These are phyloP conservation scores for Diprion similis DNA, from an alignment of 1,140 invertebrate genomes.

Conservation along the genomic window DNA sequence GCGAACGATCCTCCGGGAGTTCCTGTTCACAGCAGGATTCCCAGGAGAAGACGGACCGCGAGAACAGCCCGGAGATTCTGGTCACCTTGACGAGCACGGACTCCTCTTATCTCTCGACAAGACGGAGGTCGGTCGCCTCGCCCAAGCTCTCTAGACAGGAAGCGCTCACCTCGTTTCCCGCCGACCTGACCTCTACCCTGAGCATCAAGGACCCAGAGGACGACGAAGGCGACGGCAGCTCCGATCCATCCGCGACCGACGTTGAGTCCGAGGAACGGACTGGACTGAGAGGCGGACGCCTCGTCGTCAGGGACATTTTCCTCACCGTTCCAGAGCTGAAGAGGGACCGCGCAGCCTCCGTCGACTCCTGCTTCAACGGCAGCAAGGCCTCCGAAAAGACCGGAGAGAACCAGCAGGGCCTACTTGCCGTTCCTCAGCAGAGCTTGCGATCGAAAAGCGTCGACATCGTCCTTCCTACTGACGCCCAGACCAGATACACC, in stretches of 20 bases:
- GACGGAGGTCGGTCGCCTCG: slow-evolving; percentile 58
- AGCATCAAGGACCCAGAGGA: slow-evolving; percentile 70
- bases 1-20: neutral
- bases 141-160: slow-evolving; percentile 77
- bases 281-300: slow-evolving; percentile 37
- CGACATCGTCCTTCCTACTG: slow-evolving; percentile 88
- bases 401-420: slow-evolving; percentile 69
- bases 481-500: slow-evolving; percentile 83
- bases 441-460: slow-evolving; percentile 84
- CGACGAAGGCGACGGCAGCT: slow-evolving; percentile 44
- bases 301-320: slow-evolving; percentile 76
- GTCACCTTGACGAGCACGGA: slow-evolving; percentile 72
- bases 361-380: slow-evolving; percentile 77
- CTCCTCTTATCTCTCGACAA: slow-evolving; percentile 40
- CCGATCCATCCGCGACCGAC: slow-evolving; percentile 30
- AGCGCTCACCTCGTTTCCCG: slow-evolving; percentile 71
- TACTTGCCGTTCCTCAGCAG: slow-evolving; percentile 72
- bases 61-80: slow-evolving; percentile 64
- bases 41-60: neutral
- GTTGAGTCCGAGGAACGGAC: slow-evolving; percentile 30
- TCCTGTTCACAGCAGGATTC: too few relatives aligned
- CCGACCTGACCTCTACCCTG: slow-evolving; percentile 67
- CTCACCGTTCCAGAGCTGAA: slow-evolving; percentile 82
- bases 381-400: slow-evolving; percentile 71
- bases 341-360: slow-evolving; percentile 82